Conservation (phyloP, 1,140 invertebrate genomes). For the Calycopis cecrops region DNA sequence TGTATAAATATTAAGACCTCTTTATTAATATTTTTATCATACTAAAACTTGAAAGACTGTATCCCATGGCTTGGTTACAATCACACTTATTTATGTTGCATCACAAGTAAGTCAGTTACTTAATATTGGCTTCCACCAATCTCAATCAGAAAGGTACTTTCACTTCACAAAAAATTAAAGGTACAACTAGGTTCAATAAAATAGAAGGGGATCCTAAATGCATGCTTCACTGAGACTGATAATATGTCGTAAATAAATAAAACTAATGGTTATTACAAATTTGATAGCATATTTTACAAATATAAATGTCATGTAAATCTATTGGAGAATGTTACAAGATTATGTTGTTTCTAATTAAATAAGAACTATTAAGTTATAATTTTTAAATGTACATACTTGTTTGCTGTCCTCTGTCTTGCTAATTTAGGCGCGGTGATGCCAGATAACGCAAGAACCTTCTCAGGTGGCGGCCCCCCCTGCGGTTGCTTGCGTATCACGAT, state of each 20-base stretch:
- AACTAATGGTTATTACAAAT: too few relatives aligned
- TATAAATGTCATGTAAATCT: too few relatives aligned
- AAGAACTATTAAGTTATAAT: neutral
- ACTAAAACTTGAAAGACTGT: too few relatives aligned
- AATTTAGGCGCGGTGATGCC: constrained; percentile 95
- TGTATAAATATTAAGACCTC: too few relatives aligned
- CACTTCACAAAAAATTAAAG: constrained; percentile 1
- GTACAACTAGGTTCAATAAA: neutral
- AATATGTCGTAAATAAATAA: too few relatives aligned
- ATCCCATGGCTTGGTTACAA: too few relatives aligned
- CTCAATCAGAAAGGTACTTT: constrained; percentile 8
- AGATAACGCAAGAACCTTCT: constrained; percentile 92
- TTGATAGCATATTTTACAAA: too few relatives aligned
- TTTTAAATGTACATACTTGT: constrained; percentile 66
- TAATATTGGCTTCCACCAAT: constrained; percentile 1
- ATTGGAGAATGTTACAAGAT: neutral
- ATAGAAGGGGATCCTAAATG: too few relatives aligned
- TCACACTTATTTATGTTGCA: neutral
- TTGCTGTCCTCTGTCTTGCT: constrained; percentile 82
- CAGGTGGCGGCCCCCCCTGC: constrained; percentile 90
- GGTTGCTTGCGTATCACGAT: constrained; percentile 89
- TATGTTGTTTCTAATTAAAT: neutral
- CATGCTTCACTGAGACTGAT: too few relatives aligned
- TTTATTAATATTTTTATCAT: too few relatives aligned
- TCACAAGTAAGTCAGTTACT: constrained; percentile 7